Evolutionary conservation across 2,113 vertebrate genomes (phyloP), one percentile per base, ranked within the genome.

Genomic region (Ovis aries): DNA sequence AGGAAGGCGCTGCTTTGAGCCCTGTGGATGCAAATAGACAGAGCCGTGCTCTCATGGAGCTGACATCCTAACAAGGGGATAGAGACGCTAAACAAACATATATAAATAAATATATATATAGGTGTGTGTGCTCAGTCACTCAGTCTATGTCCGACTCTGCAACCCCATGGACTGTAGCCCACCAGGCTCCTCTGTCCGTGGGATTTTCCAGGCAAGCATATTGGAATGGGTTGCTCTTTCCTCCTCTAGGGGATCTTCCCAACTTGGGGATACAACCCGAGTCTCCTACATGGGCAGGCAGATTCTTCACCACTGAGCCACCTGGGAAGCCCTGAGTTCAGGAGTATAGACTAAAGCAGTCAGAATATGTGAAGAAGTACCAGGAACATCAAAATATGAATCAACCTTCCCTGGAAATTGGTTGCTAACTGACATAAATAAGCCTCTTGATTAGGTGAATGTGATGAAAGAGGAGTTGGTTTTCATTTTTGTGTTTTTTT

Each of bases 91-190:
- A 74, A 57, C 8, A 93, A 48, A 90, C 15, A 71, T 31, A 74
- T 17, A 10, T 14, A 10, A 14, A 14, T 15, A 12, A 16, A 11
- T 23, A 2, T 53, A 4, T 15, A 9, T 10, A 9, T 5, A 13
- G 8, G 19, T 14, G 40, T 43, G 3, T 1, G 17, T 36, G 3
- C 40, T 43, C 36, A 43, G 36, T 43, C 21, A 5, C 36, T 74
- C 67, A 40, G 36, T 40, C 67, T 11, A 3, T 27, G 36, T 77
- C 71, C 3, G 1, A 77, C 36, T 27, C 71, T 77, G 12, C 11
- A 43, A 27, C 71, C 36, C 71, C 7, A 2, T 27, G 36, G 36
- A 27, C 23, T 77, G 23, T 43, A 43, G 36, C 71, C 71, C 23
- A 25, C 36, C 36, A 43, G 71, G 36, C 23, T 43, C 36, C 36